Evolutionary conservation across 2,113 vertebrate genomes (phyloP).

Genomic region (Neopipo cinnamomea): DNA sequence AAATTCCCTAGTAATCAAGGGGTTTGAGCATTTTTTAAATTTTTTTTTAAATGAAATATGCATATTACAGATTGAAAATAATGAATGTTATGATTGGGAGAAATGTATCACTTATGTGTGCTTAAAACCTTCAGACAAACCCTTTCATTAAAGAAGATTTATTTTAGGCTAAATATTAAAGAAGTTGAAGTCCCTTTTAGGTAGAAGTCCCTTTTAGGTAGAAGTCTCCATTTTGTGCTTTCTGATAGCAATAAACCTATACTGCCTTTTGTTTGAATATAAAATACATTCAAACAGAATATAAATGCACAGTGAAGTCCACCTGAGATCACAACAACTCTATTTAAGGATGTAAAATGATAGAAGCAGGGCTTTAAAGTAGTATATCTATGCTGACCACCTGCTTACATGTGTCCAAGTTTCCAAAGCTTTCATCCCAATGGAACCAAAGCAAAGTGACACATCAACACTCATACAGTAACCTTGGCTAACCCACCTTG

Average conservation of each 20-base stretch:
- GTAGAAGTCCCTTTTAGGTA: neutral
- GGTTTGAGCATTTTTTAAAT: neutral
- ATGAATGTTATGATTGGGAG: slow-evolving; percentile 17
- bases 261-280: neutral
- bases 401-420: neutral
- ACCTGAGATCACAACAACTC: neutral
- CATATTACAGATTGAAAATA: neutral
- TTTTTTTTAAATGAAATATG: neutral
- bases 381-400: fast-evolving
- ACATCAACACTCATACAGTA: fast-evolving
- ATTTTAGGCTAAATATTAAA: neutral
- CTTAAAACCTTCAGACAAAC: neutral
- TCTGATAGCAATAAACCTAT: neutral
- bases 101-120: neutral
- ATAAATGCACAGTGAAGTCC: neutral
- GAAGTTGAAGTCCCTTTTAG: neutral
- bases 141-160: neutral
- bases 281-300: neutral
- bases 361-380: neutral
- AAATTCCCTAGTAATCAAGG: slow-evolving; percentile 24
- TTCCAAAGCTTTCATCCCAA: neutral
- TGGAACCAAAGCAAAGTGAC: neutral
- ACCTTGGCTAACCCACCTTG: neutral
- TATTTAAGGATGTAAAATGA: fast-evolving
- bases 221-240: neutral